These are phyloP conservation scores for Diglossa cyanea DNA, from an alignment of 2,797 vertebrate species.

Conservation along the genomic window DNA sequence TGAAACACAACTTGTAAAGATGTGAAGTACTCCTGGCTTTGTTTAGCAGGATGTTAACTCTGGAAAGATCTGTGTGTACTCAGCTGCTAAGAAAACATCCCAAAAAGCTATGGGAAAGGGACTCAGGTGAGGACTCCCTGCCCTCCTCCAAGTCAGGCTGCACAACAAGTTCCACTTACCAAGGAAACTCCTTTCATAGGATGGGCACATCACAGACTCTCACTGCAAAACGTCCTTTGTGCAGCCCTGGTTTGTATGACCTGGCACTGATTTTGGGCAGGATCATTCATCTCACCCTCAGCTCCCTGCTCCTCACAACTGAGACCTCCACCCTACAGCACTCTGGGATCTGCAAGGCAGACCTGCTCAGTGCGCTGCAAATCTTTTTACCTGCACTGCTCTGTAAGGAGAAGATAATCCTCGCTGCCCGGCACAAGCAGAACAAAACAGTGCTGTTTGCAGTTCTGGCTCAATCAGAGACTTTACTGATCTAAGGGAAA, in stretches of 20 bases:
- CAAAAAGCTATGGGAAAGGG: not conserved
- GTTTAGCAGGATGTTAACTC: not conserved
- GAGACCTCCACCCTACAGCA: not conserved
- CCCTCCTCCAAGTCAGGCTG: not conserved
- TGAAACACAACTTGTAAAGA: not conserved
- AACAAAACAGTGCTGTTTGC: not conserved
- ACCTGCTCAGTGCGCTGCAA: not conserved
- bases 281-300: not conserved
- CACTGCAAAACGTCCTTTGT: not conserved
- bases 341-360: not conserved
- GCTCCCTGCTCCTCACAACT: not conserved
- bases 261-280: not conserved
- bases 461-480: not conserved
- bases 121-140: not conserved
- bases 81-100: not conserved
- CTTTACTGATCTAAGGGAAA: not conserved
- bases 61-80: not conserved
- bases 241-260: not conserved
- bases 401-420: not conserved
- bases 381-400: not conserved
- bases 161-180: not conserved
- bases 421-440: fast-evolving
- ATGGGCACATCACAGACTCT: not conserved
- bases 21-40: not conserved
- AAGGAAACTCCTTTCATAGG: not conserved